phyloP scores from a whole-genome alignment of 2,888 invertebrate species.

The Sialis fuliginosa region DNA sequence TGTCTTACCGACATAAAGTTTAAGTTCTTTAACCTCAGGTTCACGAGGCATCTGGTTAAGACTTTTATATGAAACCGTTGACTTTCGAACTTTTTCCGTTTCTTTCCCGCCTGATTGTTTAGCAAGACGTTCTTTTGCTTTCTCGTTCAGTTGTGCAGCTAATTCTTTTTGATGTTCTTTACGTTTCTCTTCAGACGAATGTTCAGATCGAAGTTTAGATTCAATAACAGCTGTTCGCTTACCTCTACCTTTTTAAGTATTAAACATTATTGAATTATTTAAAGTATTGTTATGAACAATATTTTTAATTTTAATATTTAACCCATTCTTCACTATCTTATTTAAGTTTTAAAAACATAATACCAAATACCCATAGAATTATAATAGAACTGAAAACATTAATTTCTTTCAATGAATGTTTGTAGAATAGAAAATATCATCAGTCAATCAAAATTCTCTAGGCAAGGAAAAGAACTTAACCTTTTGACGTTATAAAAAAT shows the following conservation, averaged over 20 bases:
- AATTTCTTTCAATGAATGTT: too few species aligned
- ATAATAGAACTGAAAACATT: too few species aligned
- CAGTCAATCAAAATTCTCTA: too few species aligned
- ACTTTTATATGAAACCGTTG: constrained; percentile 88
- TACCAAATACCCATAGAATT: too few species aligned
- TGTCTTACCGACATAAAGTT: constrained; percentile 78
- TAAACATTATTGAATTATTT: constrained; percentile 12
- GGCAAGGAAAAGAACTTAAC: too few species aligned
- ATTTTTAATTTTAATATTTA: too few species aligned
- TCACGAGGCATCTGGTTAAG: constrained; percentile 86
- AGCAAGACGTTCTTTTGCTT: constrained; percentile 80
- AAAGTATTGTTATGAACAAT: too few species aligned
- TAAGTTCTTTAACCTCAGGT: constrained; percentile 79
- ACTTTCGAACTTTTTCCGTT: constrained; percentile 78
- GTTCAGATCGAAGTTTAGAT: constrained; percentile 82
- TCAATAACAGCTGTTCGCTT: constrained; percentile 84
- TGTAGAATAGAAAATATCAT: too few species aligned
- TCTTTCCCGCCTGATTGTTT: constrained; percentile 75
- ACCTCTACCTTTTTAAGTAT: constrained; percentile 23
- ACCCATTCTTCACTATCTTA: too few species aligned
- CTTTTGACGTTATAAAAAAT: too few species aligned
- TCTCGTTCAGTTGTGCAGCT: constrained; percentile 76
- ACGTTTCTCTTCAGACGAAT: constrained; percentile 92
- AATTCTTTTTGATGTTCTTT: constrained; percentile 93
- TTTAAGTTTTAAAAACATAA: too few species aligned